Evolutionary conservation across 2,888 invertebrate genomes (phyloP).

Genomic region (Drosophila neonasuta): DNA sequence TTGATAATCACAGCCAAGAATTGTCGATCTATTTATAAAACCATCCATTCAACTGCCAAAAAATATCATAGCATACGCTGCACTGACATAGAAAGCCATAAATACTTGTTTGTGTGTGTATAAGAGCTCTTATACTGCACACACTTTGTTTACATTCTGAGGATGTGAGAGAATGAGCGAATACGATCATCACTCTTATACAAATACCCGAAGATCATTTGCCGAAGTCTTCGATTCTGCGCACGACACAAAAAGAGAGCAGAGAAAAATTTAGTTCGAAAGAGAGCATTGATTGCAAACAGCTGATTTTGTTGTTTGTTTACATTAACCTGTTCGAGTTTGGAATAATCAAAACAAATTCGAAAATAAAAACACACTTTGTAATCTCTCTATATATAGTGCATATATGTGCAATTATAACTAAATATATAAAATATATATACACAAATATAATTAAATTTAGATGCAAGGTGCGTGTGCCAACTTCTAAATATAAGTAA

Average conservation of each 20-base stretch:
- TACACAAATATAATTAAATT: slow-evolving; percentile 26
- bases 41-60: slow-evolving; percentile 60
- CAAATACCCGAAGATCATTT: slow-evolving; percentile 28
- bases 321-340: slow-evolving; percentile 46
- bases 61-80: slow-evolving; percentile 37
- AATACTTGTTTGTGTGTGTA: slow-evolving; percentile 17
- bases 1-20: slow-evolving; percentile 61
- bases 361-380: slow-evolving; percentile 47
- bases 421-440: slow-evolving; percentile 18
- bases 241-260: slow-evolving; percentile 21
- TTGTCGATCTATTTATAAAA: slow-evolving; percentile 53
- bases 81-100: slow-evolving; percentile 60
- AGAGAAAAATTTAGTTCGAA: neutral
- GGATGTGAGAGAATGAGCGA: neutral
- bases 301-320: slow-evolving; percentile 51
- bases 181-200: slow-evolving; percentile 51
- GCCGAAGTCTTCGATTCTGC: slow-evolving; percentile 46
- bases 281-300: slow-evolving; percentile 6
- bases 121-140: slow-evolving; percentile 47
- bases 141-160: slow-evolving; percentile 63
- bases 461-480: slow-evolving; percentile 43
- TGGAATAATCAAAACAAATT: slow-evolving; percentile 24
- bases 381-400: slow-evolving; percentile 13
- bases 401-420: slow-evolving; percentile 16
- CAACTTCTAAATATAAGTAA: slow-evolving; percentile 55